Percentiles rank a stretch among this genome's conserved stretches.
These are phyloP conservation scores for Penaeus indicus DNA, from an alignment of 1,140 invertebrate species.

Conservation along the genomic window DNA sequence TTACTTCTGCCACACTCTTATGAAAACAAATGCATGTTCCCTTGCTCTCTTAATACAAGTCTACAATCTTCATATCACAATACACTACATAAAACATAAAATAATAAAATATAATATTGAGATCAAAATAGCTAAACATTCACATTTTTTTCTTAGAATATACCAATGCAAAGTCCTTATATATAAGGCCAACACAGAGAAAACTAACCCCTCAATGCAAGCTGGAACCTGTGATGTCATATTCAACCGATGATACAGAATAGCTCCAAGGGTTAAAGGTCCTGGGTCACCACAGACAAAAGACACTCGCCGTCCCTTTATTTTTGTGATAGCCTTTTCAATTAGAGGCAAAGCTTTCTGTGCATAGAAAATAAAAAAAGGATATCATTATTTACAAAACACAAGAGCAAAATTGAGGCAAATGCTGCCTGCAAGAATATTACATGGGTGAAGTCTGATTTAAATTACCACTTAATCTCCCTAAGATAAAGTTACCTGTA, in stretches of 20 bases:
- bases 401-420: not conserved
- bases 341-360: conserved; percentile 36
- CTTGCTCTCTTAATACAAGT: too few relatives aligned
- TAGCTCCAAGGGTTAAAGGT: conserved; percentile 24
- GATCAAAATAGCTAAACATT: too few relatives aligned
- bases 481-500: not conserved
- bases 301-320: conserved; percentile 1
- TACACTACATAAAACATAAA: too few relatives aligned
- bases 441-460: not conserved
- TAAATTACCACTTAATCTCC: not conserved
- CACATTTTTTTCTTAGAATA: not conserved
- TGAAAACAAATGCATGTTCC: too few relatives aligned
- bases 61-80: too few relatives aligned
- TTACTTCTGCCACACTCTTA: too few relatives aligned
- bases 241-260: not conserved
- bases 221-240: not conserved
- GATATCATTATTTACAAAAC: not conserved
- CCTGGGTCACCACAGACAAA: conserved; percentile 40
- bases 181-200: too few relatives aligned
- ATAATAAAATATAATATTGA: too few relatives aligned
- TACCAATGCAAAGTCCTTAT: not conserved
- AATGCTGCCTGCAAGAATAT: not conserved
- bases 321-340: not conserved
- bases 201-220: conserved; percentile 15
- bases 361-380: not conserved